Evolutionary conservation across 2,113 vertebrate species (phyloP).

Genomic region (Charadrius vociferus): DNA sequence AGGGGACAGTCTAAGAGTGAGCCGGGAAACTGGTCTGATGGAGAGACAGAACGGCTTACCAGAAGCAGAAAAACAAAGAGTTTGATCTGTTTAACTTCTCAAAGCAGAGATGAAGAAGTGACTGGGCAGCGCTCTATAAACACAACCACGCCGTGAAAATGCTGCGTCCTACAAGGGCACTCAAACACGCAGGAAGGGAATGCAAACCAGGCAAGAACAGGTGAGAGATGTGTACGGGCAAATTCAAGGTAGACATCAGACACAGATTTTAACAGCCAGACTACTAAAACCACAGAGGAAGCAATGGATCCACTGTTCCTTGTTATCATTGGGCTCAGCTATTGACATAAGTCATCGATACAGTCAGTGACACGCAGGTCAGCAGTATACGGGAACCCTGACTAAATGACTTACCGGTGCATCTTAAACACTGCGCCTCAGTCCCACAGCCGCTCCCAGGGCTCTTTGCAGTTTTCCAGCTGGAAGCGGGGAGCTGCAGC

Average conservation of each 20-base stretch:
- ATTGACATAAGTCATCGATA: not conserved
- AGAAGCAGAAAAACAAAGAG: not conserved
- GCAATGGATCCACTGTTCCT: rapidly evolving
- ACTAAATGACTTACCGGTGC: no score
- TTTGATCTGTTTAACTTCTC: not conserved
- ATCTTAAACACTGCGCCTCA: not conserved
- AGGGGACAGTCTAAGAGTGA: not conserved
- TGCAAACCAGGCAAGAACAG: not conserved
- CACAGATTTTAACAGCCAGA: not conserved
- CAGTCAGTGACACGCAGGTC: not conserved
- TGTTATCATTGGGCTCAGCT: not conserved
- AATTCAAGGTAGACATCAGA: not conserved
- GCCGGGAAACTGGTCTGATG: not conserved
- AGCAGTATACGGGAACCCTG: not conserved
- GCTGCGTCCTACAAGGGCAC: not conserved
- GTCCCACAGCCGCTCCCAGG: not conserved
- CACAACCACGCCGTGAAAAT: not conserved
- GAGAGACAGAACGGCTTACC: not conserved
- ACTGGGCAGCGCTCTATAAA: not conserved
- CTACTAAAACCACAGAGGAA: not conserved
- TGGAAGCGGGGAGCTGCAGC: not conserved
- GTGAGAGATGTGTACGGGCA: rapidly evolving
- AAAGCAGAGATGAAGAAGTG: not conserved
- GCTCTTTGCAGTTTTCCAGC: not conserved
- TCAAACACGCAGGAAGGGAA: not conserved